These are phyloP conservation scores for Porites lutea DNA, from an alignment of 64 coral and sea anemone genomes.

Conservation along the genomic window DNA sequence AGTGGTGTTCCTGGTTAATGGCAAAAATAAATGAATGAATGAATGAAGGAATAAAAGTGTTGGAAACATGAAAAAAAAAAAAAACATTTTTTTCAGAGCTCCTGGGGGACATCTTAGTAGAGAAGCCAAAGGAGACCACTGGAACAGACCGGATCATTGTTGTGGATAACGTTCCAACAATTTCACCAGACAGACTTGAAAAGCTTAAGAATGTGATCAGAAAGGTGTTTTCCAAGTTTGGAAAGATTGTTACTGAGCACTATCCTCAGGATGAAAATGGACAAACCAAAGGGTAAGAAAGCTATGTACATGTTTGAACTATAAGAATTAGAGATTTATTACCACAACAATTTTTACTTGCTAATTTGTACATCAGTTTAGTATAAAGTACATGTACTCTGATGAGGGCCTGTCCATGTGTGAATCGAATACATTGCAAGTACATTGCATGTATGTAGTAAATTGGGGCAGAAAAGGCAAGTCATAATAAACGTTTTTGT, in stretches of 20 bases:
- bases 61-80: background rate
- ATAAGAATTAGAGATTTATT: background rate
- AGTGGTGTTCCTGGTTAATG: too few relatives aligned
- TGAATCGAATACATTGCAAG: too few relatives aligned
- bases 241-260: constrained; percentile 87
- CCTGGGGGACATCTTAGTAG: constrained; percentile 80
- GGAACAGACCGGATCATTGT: constrained; percentile 94
- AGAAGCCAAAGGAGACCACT: constrained; percentile 63
- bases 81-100: constrained; percentile 64
- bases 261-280: constrained; percentile 90
- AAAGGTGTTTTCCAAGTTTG: constrained; percentile 99
- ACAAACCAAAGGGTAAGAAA: constrained; percentile 89
- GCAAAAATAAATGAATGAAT: too few relatives aligned
- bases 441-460: too few relatives aligned
- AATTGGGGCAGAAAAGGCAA: too few relatives aligned
- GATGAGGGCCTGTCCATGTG: too few relatives aligned
- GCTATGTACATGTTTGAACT: background rate
- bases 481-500: too few relatives aligned
- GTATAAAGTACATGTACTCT: too few relatives aligned
- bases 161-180: constrained; percentile 92
- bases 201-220: constrained; percentile 97
- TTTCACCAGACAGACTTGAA: constrained; percentile 86
- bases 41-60: too few relatives aligned
- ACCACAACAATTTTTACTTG: too few relatives aligned
- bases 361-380: background rate